Percentiles rank a stretch among this genome's conserved stretches.
Conservation (phyloP, 2,888 invertebrate species). For the Melanostoma mellinum region DNA sequence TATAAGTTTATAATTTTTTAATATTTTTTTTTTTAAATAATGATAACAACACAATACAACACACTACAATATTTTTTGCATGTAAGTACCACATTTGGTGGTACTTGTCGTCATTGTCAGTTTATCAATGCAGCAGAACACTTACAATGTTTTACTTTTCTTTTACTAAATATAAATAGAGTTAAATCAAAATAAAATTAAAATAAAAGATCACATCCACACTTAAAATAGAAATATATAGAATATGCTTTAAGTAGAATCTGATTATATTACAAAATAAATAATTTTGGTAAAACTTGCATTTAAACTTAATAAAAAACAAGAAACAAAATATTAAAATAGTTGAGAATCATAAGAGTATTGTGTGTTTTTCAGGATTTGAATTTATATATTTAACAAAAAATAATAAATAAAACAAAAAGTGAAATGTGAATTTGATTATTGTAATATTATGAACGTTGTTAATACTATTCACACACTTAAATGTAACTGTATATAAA, state of each 20-base stretch:
- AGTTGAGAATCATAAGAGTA: conserved; percentile 51
- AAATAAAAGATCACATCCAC: conserved; percentile 26
- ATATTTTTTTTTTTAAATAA: conserved; percentile 27
- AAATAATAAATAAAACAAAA: conserved; percentile 25
- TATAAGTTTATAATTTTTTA: conserved; percentile 35
- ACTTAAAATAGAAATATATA: conserved; percentile 24
- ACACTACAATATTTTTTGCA: conserved; percentile 34
- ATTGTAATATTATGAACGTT: conserved; percentile 78
- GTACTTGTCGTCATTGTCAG: conserved; percentile 16
- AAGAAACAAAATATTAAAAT: conserved; percentile 10
- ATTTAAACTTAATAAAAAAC: conserved; percentile 54
- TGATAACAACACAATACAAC: conserved; percentile 43
- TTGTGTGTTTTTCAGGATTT: conserved; percentile 73
- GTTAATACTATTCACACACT: conserved; percentile 80
- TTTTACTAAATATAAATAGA: conserved; percentile 31
- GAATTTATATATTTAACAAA: conserved; percentile 58
- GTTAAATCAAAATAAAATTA: conserved; percentile 22
- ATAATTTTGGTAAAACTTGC: conserved; percentile 53
- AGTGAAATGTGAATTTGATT: conserved; percentile 36
- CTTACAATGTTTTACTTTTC: conserved; percentile 9
- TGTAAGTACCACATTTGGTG: conserved; percentile 20
- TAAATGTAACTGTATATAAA: conserved; percentile 78
- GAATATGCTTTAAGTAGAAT: conserved; percentile 64
- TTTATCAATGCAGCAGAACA: conserved; percentile 28
- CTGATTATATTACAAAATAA: conserved; percentile 42